Evolutionary conservation across 2,888 invertebrate genomes (phyloP).

Genomic region (Cepaea hortensis): DNA sequence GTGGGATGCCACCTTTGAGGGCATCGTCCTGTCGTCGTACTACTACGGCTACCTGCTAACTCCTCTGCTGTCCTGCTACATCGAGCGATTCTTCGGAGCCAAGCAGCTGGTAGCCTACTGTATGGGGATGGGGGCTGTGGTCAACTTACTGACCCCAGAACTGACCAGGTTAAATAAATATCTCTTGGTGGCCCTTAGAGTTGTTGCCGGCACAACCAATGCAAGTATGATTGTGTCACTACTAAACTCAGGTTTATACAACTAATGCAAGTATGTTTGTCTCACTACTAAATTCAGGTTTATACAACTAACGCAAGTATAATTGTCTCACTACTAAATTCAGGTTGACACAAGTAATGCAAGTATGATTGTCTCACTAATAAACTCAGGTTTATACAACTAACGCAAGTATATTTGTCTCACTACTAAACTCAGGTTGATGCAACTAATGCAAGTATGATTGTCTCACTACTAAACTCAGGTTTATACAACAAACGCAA

Average conservation of each 20-base stretch:
- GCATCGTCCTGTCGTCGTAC: conserved; percentile 54
- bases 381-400: neutral
- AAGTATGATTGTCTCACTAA: neutral
- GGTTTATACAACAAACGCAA: conserved; percentile 30
- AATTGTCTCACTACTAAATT: neutral
- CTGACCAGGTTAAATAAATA: conserved; percentile 41
- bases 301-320: conserved; percentile 44
- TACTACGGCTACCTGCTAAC: conserved; percentile 57
- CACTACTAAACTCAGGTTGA: conserved; percentile 9
- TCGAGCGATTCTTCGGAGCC: conserved; percentile 55
- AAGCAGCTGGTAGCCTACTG: conserved; percentile 52
- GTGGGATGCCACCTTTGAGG: conserved; percentile 44
- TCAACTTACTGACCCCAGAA: conserved; percentile 51
- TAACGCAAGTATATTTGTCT: conserved; percentile 29
- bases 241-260: neutral
- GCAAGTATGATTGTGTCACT: conserved; percentile 22
- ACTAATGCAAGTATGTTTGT: neutral
- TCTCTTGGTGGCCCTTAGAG: conserved; percentile 39
- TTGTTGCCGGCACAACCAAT: conserved; percentile 39
- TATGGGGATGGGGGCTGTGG: conserved; percentile 42
- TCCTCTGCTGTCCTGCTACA: conserved; percentile 51
- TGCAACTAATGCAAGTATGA: conserved; percentile 39
- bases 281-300: too few relatives aligned
- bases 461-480: neutral
- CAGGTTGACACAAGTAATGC: conserved; percentile 41